Evolutionary conservation across 1,140 invertebrate species (phyloP), one percentile per base, ranked within the genome.

Genomic region (Drosophila quadrilineata): DNA sequence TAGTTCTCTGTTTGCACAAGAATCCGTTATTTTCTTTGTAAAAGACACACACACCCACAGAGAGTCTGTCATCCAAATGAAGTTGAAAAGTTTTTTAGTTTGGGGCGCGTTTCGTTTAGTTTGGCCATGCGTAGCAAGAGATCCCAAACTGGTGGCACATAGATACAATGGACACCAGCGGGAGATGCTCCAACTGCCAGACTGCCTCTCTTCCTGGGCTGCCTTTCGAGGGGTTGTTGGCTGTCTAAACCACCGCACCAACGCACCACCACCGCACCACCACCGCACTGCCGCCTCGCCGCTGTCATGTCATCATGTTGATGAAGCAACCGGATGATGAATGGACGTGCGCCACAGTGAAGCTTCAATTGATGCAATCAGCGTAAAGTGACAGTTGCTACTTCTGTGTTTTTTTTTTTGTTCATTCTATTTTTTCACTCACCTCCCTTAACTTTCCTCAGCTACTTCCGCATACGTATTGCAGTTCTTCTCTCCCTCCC

Each of bases 291-390:
- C 3, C 33, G 21, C 22, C 22, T 33, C 35, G 33, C 6, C 16
- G 36, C 74, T 84, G 79, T 85, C 79, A 79, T 84, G 79, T 84
- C 79, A 86, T 85, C 79, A 86, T 85, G 79, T 85, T 85, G 79
- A 85, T 85, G 79, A 85, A 86, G 75, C 79, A 85, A 85, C 79
- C 79, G 79, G 79, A 85, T 85, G 79, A 85, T 85, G 80, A 85
- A 85, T 85, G 79, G 80, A 85, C 79, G 80, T 85, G 77, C 80
- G 79, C 71, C 79, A 86, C 79, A 85, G 80, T 85, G 80, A 56
- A 85, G 75, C 80, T 85, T 79, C 79, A 85, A 85, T 85, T 85
- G 79, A 86, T 86, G 79, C 79, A 85, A 85, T 85, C 79, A 85
- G 80, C 80, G 79, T 86, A 86, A 86, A 86, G 79, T 85, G 79